Percentiles rank a stretch among this genome's conserved stretches.
Evolutionary conservation across 2,888 invertebrate species (phyloP).

Genomic region (Nemoura dubitans): DNA sequence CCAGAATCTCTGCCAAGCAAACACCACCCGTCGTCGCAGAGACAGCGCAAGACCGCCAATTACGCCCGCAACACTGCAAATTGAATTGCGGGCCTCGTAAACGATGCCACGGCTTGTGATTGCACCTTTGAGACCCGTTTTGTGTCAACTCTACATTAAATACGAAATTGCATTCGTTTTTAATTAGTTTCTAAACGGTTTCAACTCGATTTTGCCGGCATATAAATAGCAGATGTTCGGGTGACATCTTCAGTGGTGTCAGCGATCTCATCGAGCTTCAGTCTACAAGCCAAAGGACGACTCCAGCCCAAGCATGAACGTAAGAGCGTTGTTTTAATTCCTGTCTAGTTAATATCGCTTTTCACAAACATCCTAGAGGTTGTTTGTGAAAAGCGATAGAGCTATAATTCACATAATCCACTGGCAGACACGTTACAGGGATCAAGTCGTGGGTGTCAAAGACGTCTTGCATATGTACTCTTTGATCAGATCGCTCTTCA

Average conservation of each 20-base stretch:
- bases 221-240: slow-evolving; percentile 15
- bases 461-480: too few relatives aligned
- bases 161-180: neutral
- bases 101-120: neutral
- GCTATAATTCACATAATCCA: too few relatives aligned
- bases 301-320: neutral
- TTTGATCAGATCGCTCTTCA: too few relatives aligned
- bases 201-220: neutral
- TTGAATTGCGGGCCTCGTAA: neutral
- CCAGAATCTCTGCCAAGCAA: too few relatives aligned
- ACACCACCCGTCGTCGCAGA: too few relatives aligned
- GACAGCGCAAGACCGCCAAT: neutral
- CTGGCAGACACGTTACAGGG: too few relatives aligned
- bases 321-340: neutral
- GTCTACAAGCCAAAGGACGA: neutral
- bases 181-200: neutral
- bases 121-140: neutral
- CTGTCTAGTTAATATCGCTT: too few relatives aligned
- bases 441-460: too few relatives aligned
- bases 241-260: slow-evolving; percentile 10
- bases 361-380: too few relatives aligned
- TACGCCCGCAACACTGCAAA: neutral
- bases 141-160: neutral
- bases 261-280: neutral
- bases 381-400: too few relatives aligned